Evolutionary conservation across 2,113 vertebrate genomes (phyloP).

Genomic region (Oenanthe oenanthe): DNA sequence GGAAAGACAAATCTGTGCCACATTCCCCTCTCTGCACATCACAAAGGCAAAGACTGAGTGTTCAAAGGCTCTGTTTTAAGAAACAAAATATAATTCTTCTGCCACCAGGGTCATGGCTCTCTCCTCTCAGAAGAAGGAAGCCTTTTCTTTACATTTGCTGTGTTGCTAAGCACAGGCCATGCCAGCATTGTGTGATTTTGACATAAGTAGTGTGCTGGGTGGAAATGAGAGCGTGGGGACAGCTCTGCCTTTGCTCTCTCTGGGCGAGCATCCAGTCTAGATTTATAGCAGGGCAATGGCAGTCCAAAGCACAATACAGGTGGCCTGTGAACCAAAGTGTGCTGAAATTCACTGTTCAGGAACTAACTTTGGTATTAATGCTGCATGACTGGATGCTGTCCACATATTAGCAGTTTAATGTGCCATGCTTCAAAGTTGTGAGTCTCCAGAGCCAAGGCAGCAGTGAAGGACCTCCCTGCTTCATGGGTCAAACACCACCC

Average conservation of each 20-base stretch:
- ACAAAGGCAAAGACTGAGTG: neutral
- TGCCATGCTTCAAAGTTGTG: neutral
- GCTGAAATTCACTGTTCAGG: slow-evolving; percentile 4
- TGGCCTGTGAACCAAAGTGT: neutral
- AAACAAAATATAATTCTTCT: neutral
- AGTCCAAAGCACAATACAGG: neutral
- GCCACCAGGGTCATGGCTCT: neutral
- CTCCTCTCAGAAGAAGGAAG: neutral
- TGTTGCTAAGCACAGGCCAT: neutral
- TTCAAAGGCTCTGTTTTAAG: neutral
- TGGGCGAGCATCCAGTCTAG: neutral
- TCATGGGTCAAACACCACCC: neutral
- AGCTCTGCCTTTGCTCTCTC: neutral
- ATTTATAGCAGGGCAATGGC: neutral
- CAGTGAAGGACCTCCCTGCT: neutral
- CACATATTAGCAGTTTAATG: neutral
- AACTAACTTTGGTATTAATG: neutral
- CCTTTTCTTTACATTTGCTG: neutral
- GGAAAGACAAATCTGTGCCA: neutral
- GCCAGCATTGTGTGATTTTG: neutral
- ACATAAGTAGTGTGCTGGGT: neutral
- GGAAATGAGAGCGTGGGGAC: neutral
- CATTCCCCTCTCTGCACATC: neutral
- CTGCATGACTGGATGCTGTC: neutral
- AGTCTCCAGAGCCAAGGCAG: neutral